A percentile compares a stretch with the other conserved stretches of the same genome.
phyloP scores from a whole-genome alignment of 2,888 invertebrate species.

The Pherbina coryleti region DNA sequence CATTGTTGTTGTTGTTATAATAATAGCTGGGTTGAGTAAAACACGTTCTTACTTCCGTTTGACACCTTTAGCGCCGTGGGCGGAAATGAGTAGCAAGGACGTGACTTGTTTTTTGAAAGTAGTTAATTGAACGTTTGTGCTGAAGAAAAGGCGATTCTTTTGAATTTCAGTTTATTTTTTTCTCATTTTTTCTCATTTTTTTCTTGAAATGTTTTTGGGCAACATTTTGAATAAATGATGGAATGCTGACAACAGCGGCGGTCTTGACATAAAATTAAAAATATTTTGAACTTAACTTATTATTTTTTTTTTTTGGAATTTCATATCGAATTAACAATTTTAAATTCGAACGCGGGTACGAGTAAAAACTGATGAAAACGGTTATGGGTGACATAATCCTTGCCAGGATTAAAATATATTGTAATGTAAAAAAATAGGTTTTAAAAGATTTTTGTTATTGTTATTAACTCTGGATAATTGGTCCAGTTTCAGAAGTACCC shows the following conservation, averaged over 20 bases:
- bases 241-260: background rate
- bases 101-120: slow-evolving; percentile 54
- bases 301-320: too few relatives aligned
- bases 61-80: slow-evolving; percentile 58
- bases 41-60: slow-evolving; percentile 60
- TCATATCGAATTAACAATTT: too few relatives aligned
- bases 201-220: too few relatives aligned
- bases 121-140: slow-evolving; percentile 30
- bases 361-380: too few relatives aligned
- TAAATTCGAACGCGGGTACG: too few relatives aligned
- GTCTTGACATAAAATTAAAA: background rate
- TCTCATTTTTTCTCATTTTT: background rate
- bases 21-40: slow-evolving; percentile 45
- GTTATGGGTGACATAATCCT: too few relatives aligned
- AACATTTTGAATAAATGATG: too few relatives aligned
- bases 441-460: too few relatives aligned
- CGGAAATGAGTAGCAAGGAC: slow-evolving; percentile 62
- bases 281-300: slow-evolving; percentile 55
- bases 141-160: background rate
- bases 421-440: too few relatives aligned
- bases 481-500: too few relatives aligned
- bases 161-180: background rate
- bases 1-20: slow-evolving; percentile 3
- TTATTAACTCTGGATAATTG: too few relatives aligned
- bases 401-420: too few relatives aligned